phyloP scores from a whole-genome alignment of 2,888 invertebrate genomes.

The Diachrysia chrysitis region DNA sequence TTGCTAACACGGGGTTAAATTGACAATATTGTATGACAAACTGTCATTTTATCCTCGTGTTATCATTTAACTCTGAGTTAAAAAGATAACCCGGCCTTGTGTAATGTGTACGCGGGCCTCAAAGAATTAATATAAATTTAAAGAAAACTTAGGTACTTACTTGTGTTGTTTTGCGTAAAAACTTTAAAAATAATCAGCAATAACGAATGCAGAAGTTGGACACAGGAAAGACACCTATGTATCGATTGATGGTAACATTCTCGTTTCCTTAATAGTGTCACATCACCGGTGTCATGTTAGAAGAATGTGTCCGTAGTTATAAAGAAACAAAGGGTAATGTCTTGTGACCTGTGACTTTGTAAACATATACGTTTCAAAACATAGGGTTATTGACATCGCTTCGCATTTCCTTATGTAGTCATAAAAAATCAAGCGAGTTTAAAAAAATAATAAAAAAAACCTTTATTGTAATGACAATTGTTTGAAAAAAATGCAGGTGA shows the following conservation, averaged over 20 bases:
- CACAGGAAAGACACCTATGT: not conserved
- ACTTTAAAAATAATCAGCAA: not conserved
- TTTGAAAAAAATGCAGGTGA: too few relatives aligned
- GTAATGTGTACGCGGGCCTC: too few relatives aligned
- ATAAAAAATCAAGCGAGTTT: not conserved
- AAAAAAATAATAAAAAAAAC: too few relatives aligned
- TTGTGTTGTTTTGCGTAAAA: too few relatives aligned
- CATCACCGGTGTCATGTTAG: conserved; percentile 40
- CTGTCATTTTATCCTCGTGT: too few relatives aligned
- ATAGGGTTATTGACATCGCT: conserved; percentile 32
- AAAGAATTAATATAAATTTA: too few relatives aligned
- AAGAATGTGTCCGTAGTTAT: conserved; percentile 30
- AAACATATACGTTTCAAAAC: conserved; percentile 21
- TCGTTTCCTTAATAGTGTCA: conserved; percentile 13
- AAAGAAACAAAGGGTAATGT: conserved; percentile 47
- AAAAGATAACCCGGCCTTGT: too few relatives aligned
- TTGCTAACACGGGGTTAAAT: too few relatives aligned
- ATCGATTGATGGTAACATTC: conserved; percentile 1
- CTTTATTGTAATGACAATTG: too few relatives aligned
- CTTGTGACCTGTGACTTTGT: conserved; percentile 19
- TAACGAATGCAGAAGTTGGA: not conserved
- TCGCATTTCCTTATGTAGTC: not conserved
- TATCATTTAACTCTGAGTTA: too few relatives aligned
- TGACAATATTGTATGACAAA: too few relatives aligned
- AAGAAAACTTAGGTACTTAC: too few relatives aligned